A percentile compares a stretch with the other conserved stretches of the same genome.
These are phyloP conservation scores for Mionectes olivaceus DNA, from an alignment of 2,797 vertebrate species.

Conservation along the genomic window DNA sequence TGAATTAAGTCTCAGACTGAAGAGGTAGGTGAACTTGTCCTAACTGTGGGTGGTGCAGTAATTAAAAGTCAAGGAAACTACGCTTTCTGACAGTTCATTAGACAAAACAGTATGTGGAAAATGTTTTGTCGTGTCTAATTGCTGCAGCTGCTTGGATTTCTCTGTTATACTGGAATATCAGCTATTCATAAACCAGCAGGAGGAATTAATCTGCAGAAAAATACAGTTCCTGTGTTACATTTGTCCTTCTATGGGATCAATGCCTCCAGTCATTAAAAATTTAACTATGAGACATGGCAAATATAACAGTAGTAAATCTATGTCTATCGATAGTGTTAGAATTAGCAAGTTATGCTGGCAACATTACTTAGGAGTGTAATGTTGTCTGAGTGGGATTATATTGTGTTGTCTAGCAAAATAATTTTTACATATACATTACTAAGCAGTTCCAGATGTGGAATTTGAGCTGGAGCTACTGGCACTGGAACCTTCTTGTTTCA, in stretches of 20 bases:
- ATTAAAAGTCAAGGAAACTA: slow-evolving; percentile 47
- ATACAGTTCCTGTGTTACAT: not conserved
- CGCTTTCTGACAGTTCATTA: slow-evolving; percentile 55
- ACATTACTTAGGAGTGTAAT: not conserved
- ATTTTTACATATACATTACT: slow-evolving; percentile 55
- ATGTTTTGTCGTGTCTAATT: slow-evolving; percentile 59
- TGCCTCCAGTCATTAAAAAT: not conserved
- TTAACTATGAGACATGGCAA: not conserved
- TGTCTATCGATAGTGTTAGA: not conserved
- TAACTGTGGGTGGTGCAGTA: slow-evolving; percentile 33
- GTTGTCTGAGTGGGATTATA: slow-evolving; percentile 28
- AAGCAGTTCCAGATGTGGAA: slow-evolving; percentile 59
- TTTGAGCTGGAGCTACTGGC: slow-evolving; percentile 2
- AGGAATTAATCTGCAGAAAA: not conserved
- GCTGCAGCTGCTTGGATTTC: slow-evolving; percentile 20
- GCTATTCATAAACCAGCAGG: slow-evolving; percentile 33
- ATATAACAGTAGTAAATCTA: not conserved
- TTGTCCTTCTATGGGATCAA: not conserved
- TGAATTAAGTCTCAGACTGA: slow-evolving; percentile 12
- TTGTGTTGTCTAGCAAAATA: slow-evolving; percentile 53
- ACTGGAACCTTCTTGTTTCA: not conserved
- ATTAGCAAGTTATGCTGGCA: not conserved
- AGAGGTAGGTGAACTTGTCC: not conserved
- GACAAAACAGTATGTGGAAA: slow-evolving; percentile 64
- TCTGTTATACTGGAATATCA: not conserved